These are phyloP conservation scores for Aphelenchoides besseyi DNA, from an alignment of 1,140 invertebrate genomes.

Conservation along the genomic window DNA sequence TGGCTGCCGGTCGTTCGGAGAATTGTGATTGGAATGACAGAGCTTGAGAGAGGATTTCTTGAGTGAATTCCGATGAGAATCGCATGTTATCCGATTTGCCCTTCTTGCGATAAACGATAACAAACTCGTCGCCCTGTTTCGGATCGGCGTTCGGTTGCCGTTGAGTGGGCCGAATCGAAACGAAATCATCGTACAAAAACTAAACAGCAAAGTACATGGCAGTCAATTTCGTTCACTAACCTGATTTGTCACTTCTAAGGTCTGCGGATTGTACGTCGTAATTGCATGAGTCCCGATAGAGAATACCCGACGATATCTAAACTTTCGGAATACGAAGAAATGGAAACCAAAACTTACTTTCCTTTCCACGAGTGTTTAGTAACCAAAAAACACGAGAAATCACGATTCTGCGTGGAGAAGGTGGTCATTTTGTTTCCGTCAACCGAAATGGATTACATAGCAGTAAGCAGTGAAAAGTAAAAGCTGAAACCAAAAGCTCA, in stretches of 20 bases:
- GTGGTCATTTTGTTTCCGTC: conserved; percentile 20
- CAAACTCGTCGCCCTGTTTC: conserved; percentile 70
- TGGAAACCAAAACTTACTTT: conserved; percentile 70
- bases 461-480: too few species aligned
- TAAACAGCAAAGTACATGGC: conserved; percentile 56
- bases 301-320: conserved; percentile 91
- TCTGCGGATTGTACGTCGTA: conserved; percentile 91
- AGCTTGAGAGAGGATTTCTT: conserved; percentile 84
- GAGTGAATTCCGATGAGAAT: conserved; percentile 92
- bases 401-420: conserved; percentile 49
- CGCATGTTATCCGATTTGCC: conserved; percentile 85
- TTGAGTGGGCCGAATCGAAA: conserved; percentile 64
- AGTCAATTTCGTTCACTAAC: conserved; percentile 69
- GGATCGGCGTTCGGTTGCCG: conserved; percentile 15
- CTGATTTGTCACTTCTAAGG: conserved; percentile 91
- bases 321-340: conserved; percentile 34
- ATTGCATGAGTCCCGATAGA: conserved; percentile 90
- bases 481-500: too few species aligned
- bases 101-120: conserved; percentile 77
- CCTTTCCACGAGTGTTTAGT: conserved; percentile 94
- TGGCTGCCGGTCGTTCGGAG: conserved; percentile 40
- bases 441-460: background rate
- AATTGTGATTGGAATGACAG: conserved; percentile 70
- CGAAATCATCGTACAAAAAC: conserved; percentile 68
- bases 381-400: conserved; percentile 83